Evolutionary conservation across 1,140 invertebrate genomes (phyloP).

Genomic region (Rhagoletis zephyria): DNA sequence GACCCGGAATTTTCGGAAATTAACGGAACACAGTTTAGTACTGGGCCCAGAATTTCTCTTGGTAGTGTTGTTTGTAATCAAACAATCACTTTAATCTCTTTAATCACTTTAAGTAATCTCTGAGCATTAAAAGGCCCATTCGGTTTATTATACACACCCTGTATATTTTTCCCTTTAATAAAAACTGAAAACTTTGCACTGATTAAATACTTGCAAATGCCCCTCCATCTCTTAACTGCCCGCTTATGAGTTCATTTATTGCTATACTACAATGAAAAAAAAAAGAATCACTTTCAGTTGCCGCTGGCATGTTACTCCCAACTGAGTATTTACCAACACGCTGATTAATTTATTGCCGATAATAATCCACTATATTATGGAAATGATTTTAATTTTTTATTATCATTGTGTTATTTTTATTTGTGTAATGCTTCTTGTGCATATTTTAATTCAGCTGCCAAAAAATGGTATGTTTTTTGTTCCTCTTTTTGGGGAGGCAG

Average conservation of each 20-base stretch:
- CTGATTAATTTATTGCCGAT: constrained; percentile 30
- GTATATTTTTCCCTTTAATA: too few species aligned
- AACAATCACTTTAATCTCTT: too few species aligned
- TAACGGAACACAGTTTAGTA: too few species aligned
- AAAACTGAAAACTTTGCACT: too few species aligned
- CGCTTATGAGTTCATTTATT: not conserved
- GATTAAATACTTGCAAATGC: too few species aligned
- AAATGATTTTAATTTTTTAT: constrained; percentile 16
- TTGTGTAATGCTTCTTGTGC: not conserved
- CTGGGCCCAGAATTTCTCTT: too few species aligned
- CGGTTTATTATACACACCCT: too few species aligned
- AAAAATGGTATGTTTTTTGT: not conserved
- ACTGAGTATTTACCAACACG: not conserved
- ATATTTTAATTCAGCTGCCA: not conserved
- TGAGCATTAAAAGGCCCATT: too few species aligned
- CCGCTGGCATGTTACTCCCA: not conserved
- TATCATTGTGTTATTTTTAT: not conserved
- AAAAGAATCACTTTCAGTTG: not conserved
- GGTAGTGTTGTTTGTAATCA: too few species aligned
- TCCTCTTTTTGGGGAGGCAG: not conserved
- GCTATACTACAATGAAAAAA: not conserved
- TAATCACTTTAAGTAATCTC: too few species aligned
- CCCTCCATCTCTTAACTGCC: not conserved
- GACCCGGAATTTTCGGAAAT: too few species aligned
- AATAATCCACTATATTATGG: constrained; percentile 24